phyloP scores from a whole-genome alignment of 1,140 invertebrate genomes.

The Heliconius hewitsoni region DNA sequence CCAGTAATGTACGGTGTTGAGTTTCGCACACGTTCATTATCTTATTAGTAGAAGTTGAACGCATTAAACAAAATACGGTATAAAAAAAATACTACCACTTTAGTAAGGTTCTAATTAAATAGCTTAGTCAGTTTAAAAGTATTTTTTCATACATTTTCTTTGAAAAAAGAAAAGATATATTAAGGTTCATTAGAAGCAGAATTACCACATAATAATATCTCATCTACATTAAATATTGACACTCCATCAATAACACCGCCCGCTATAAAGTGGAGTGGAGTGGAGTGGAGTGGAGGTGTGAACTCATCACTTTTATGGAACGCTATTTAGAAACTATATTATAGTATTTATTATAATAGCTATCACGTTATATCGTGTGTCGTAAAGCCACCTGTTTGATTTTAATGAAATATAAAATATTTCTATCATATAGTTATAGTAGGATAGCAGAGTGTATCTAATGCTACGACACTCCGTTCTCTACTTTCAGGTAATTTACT shows the following conservation, averaged over 20 bases:
- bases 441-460: not conserved
- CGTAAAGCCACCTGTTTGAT: not conserved
- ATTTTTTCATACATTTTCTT: not conserved
- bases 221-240: not conserved
- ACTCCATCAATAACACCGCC: not conserved
- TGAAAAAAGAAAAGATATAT: not conserved
- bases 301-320: slow-evolving; percentile 1
- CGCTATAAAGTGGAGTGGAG: not conserved
- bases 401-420: not conserved
- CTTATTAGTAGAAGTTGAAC: too few relatives aligned
- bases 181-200: not conserved
- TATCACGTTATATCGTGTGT: not conserved
- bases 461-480: not conserved
- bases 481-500: not conserved
- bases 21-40: too few relatives aligned
- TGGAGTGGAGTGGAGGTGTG: not conserved
- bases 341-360: not conserved
- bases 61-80: too few relatives aligned
- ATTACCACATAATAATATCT: not conserved
- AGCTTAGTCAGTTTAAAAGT: too few relatives aligned
- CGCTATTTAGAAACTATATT: not conserved
- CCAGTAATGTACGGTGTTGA: too few relatives aligned
- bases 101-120: not conserved
- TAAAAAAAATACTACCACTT: not conserved
- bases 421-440: too few relatives aligned